A percentile compares a stretch with the other conserved stretches of the same genome.
Conservation (phyloP, 2,113 vertebrate species). For the Apodemus speciosus region DNA sequence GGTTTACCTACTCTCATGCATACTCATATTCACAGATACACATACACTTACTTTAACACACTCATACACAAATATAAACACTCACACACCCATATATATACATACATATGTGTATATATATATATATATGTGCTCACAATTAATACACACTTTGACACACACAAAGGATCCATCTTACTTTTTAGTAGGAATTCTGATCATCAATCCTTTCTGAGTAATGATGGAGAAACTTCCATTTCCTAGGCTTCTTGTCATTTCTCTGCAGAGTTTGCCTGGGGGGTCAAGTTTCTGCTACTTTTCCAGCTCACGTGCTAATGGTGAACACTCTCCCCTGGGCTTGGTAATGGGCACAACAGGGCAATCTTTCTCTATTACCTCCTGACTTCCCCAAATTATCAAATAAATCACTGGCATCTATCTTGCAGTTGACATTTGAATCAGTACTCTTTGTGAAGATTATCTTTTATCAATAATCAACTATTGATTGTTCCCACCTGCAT, state of each 20-base stretch:
- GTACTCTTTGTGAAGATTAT: slow-evolving; percentile 15
- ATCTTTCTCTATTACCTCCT: slow-evolving; percentile 60
- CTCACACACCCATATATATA: too few species aligned
- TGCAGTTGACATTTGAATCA: slow-evolving; percentile 52
- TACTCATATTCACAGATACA: neutral
- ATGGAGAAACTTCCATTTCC: neutral
- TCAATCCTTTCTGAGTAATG: neutral
- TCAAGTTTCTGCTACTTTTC: neutral
- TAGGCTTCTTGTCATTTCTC: neutral
- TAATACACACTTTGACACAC: neutral
- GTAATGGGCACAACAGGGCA: neutral
- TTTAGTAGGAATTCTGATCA: neutral
- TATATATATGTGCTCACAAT: neutral
- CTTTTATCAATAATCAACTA: slow-evolving; percentile 59
- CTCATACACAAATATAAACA: neutral
- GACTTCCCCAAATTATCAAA: slow-evolving; percentile 50
- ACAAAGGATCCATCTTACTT: neutral
- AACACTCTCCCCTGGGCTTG: neutral
- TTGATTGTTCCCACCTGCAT: slow-evolving; percentile 59
- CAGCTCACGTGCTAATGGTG: neutral
- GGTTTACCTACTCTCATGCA: neutral
- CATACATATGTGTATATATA: too few species aligned
- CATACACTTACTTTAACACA: too few species aligned
- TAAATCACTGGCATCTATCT: slow-evolving; percentile 29
- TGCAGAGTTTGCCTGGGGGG: neutral